Base-by-base conservation (phyloP, 2,113 vertebrate genomes). In the Thunnus thynnus region DNA sequence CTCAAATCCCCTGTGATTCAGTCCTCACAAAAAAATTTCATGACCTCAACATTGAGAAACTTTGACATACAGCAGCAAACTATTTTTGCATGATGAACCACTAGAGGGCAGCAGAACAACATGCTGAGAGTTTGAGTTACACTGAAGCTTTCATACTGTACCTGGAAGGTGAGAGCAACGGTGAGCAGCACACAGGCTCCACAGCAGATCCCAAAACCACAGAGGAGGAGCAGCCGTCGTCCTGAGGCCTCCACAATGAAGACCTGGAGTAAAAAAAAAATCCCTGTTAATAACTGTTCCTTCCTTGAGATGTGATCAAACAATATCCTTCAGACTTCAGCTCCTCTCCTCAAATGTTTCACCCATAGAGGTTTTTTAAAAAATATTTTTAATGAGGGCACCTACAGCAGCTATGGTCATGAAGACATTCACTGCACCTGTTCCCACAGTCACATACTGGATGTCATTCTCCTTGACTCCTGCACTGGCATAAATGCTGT, bases 371-470 rank as follows among this genome's bases (percentile, higher is more conserved):
- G 9, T 67, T 30, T 44, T 30, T 68, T 9, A 20, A 20, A 20
- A 20, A 22, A 56, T 9, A n/a, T 13, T 20, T 36, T 48, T 46
- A 57, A 60, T n/a, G 18, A 65, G 58, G 54, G 3, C 25, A 91
- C 97, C 91, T 86, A 99, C 98, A 41, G 97, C 97, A 0, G 93
- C 65, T 47, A 95, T 0, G 0, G 88, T 99, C 95, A 99, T 98
- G 91, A 97, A 5, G 5, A 99, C 95, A 0, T 99, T 99, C 85
- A 98, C 94, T 0, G 96, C 89, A 0, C 97, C 98, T 0, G 96
- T 99, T 3, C 96, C 97, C 9, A 94, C 97, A 0, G 98, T 99
- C 86, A 97, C 96, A 0, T 95, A 99, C 55, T 99, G 98, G 56
- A 98, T 88, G 0, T 95, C 84, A 0, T 51, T 58, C 1, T 10